Percentiles rank a stretch among this genome's conserved stretches.
These are phyloP conservation scores for Brachionus rotundiformis DNA, from an alignment of 1,140 invertebrate genomes.

Conservation along the genomic window DNA sequence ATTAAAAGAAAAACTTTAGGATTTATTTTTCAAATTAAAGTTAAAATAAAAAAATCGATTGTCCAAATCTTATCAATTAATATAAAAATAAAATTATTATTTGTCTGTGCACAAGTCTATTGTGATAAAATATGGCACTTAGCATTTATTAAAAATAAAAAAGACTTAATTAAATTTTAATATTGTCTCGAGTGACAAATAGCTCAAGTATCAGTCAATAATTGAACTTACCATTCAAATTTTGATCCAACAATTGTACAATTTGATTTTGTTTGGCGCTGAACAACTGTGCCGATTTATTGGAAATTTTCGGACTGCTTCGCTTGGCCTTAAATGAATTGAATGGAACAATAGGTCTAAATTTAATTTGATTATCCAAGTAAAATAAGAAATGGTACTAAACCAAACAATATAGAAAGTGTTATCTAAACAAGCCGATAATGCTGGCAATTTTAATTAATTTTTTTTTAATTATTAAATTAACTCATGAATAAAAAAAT, in stretches of 20 bases:
- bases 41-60: too few species aligned
- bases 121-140: neutral
- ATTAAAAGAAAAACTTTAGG: too few species aligned
- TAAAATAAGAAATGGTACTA: neutral
- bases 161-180: conserved; percentile 16
- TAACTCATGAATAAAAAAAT: neutral
- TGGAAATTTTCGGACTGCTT: conserved; percentile 13
- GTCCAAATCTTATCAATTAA: too few species aligned
- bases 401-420: too few species aligned
- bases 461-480: neutral
- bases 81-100: neutral
- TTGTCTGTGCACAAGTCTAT: neutral
- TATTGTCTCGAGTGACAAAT: neutral
- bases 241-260: conserved; percentile 8
- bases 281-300: conserved; percentile 23
- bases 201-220: conserved; percentile 7
- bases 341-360: neutral
- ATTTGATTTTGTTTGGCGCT: conserved; percentile 13
- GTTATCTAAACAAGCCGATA: neutral
- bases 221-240: neutral
- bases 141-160: neutral
- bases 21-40: too few species aligned
- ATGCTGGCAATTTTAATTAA: neutral
- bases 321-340: neutral
- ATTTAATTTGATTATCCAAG: neutral